These are phyloP conservation scores for Esox lucius DNA, from an alignment of 2,797 vertebrate species.

Conservation along the genomic window DNA sequence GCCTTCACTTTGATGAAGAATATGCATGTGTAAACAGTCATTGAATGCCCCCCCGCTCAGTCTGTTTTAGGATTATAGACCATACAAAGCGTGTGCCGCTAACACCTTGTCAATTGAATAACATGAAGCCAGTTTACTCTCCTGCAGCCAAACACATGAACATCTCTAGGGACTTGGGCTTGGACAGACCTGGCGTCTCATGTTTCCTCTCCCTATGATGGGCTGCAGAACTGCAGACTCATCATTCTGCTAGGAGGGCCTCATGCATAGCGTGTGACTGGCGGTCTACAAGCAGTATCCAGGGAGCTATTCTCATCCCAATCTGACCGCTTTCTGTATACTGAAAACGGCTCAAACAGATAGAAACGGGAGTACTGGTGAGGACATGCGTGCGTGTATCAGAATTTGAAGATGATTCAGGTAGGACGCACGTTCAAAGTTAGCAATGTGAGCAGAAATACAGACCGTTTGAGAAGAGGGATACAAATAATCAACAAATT, in stretches of 20 bases:
- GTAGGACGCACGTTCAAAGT: neutral
- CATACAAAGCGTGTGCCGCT: constrained; percentile 56
- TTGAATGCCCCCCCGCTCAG: neutral
- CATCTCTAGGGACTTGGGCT: neutral
- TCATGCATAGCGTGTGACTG: constrained; percentile 35
- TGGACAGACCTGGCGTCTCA: constrained; percentile 7
- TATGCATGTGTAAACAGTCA: neutral
- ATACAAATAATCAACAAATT: neutral
- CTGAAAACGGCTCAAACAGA: constrained; percentile 28
- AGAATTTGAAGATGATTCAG: neutral
- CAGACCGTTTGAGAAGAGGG: neutral
- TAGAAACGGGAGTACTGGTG: neutral
- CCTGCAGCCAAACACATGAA: neutral
- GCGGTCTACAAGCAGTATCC: neutral
- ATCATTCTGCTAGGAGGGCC: constrained; percentile 48
- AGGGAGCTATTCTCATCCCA: constrained; percentile 45
- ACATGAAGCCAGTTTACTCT: neutral
- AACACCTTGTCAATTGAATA: constrained; percentile 26
- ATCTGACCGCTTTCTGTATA: constrained; percentile 33
- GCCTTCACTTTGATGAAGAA: neutral
- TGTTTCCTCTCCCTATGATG: constrained; percentile 37
- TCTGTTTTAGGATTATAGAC: constrained; percentile 35
- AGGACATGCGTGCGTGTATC: neutral
- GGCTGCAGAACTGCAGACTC: constrained; percentile 58
- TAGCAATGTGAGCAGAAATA: neutral